Base-by-base conservation (phyloP, 2,888 invertebrate species). In the Metacarcinus magister region DNA sequence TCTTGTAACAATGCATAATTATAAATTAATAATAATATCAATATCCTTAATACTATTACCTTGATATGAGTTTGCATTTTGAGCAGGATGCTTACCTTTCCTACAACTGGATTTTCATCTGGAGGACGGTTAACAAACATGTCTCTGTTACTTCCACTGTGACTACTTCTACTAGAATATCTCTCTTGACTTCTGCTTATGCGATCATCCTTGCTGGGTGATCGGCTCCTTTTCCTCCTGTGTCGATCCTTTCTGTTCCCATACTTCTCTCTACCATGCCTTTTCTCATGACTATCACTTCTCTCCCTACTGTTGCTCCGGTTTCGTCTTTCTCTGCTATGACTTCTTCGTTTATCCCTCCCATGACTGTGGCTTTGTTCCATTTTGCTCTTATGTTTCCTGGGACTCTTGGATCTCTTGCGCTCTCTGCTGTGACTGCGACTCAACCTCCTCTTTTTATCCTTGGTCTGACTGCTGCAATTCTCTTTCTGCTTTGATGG, bases 401-500 rank as follows among this genome's bases (percentile, higher is more conserved):
- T 97, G 96, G 82, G 97, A 43, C 93, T 96, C 96, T 95, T 97
- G 54, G 90, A 96, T 96, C 96, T 97, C 97, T 23, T 97, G 97
- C 87, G 97, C 94, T 93, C 96, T 93, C 82, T 95, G 32, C 96
- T 95, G 94, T 39, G 75, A 75, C 95, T 97, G 39, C 95, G 94
- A 23, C 95, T 92, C 7, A 90, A n/a, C 39, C 96, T 93, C 54
- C 96, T 94, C 39, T 94, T 89, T 94, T 96, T 97, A 67, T 95
- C 95, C 60, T 97, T 97, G 32, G 54, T 97, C 97, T 96, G 97
- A 97, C 97, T 97, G 97, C 95, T 97, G 97, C 95, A 97, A 87
- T 93, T 93, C 39, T 97, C 97, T 8, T 97, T 94, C 60, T 95
- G 96, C 95, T 97, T 97, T 8, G 98, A 98, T 2, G 99, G 99